Evolutionary conservation across 2,113 vertebrate species (phyloP).

Genomic region (Psettodes erumei): DNA sequence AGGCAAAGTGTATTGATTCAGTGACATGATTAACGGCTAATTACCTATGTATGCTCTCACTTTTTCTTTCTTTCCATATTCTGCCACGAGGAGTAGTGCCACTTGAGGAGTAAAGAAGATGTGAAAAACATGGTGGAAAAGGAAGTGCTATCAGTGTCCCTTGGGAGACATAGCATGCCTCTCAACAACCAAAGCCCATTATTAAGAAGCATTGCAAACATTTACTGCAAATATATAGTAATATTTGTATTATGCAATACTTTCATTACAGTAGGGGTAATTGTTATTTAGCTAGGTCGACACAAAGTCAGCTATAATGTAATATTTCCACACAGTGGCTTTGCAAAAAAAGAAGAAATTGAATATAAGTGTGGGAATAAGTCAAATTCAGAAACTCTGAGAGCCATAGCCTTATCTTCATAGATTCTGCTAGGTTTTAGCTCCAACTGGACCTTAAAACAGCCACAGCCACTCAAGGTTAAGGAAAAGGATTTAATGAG

Average conservation of each 20-base stretch:
- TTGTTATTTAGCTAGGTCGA: background rate
- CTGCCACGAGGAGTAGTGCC: background rate
- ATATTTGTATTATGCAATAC: background rate
- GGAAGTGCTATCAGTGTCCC: background rate
- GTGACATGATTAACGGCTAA: conserved; percentile 11
- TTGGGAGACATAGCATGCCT: background rate
- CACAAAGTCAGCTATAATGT: background rate
- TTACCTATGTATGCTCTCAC: background rate
- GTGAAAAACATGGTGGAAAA: background rate
- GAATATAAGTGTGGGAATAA: background rate
- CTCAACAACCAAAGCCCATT: background rate
- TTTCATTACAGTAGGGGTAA: no score
- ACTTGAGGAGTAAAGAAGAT: background rate
- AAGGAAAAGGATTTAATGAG: no score
- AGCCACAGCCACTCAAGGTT: no score
- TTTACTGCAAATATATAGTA: background rate
- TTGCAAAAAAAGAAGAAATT: background rate
- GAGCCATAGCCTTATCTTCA: background rate
- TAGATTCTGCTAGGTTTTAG: no score
- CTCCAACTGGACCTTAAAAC: no score
- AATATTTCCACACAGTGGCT: background rate
- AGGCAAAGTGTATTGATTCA: conserved; percentile 3
- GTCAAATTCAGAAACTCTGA: background rate
- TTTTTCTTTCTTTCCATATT: conserved; percentile 23
- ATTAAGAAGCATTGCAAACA: background rate